These are phyloP conservation scores for Steromphala cineraria DNA, from an alignment of 2,888 invertebrate species.

Conservation along the genomic window DNA sequence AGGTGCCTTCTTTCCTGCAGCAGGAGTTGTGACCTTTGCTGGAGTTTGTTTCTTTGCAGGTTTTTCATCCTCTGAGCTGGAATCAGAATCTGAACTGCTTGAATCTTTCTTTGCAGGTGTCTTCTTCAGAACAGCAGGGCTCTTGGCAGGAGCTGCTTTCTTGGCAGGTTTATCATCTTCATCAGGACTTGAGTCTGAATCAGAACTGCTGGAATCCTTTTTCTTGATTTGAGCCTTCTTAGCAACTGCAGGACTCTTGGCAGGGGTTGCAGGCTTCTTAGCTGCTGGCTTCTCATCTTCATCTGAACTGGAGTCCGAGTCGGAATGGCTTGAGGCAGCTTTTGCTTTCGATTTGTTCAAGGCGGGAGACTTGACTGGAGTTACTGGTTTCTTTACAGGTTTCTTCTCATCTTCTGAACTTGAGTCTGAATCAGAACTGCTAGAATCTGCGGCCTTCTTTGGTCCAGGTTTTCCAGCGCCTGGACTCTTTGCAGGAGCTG, in stretches of 20 bases:
- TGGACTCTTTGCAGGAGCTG: background rate
- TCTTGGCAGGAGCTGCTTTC: background rate
- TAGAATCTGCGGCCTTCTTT: slow-evolving; percentile 13
- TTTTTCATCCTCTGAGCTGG: slow-evolving; percentile 21
- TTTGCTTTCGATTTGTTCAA: slow-evolving; percentile 20
- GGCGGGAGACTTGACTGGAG: slow-evolving; percentile 19
- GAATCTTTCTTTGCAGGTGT: background rate
- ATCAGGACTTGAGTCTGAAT: slow-evolving; percentile 34
- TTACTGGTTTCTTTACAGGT: slow-evolving; percentile 1
- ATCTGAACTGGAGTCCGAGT: slow-evolving; percentile 17
- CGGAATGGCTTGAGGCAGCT: slow-evolving; percentile 24
- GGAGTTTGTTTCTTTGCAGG: background rate
- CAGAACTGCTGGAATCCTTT: slow-evolving; percentile 17
- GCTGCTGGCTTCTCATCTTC: slow-evolving; percentile 22
- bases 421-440: slow-evolving; percentile 29
- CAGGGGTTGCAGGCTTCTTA: background rate
- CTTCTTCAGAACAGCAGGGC: background rate
- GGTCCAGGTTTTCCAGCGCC: background rate
- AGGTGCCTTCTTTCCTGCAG: slow-evolving; percentile 14
- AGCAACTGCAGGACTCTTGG: background rate
- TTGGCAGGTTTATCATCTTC: slow-evolving; percentile 11
- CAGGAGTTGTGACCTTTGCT: background rate
- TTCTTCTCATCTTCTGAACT: slow-evolving; percentile 35
- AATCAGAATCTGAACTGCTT: slow-evolving; percentile 24
- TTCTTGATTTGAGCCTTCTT: slow-evolving; percentile 1